Conservation (phyloP, 2,797 vertebrate species). For the Microcaecilia unicolor region DNA sequence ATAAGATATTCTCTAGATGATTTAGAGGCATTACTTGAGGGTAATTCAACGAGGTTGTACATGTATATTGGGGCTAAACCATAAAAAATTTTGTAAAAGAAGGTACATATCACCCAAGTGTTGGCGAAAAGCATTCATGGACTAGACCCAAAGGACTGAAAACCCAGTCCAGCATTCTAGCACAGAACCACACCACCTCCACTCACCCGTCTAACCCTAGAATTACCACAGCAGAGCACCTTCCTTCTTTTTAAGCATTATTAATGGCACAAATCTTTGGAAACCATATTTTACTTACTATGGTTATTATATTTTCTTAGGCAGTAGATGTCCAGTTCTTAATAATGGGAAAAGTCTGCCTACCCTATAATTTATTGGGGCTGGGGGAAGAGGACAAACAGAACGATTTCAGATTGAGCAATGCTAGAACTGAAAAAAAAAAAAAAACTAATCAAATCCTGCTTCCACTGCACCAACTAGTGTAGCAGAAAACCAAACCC, state of each 20-base stretch:
- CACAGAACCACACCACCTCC: too few relatives aligned
- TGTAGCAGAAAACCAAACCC: not conserved
- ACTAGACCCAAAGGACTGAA: too few relatives aligned
- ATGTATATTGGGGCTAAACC: too few relatives aligned
- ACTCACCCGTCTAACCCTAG: too few relatives aligned
- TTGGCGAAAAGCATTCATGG: too few relatives aligned
- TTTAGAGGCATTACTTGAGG: too few relatives aligned
- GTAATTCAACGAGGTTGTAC: too few relatives aligned
- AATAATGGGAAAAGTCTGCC: not conserved
- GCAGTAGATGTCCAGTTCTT: not conserved
- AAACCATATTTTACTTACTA: not conserved
- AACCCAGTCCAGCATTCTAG: too few relatives aligned
- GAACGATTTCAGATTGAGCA: conserved; percentile 1
- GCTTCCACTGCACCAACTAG: not conserved
- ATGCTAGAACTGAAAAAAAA: conserved; percentile 4
- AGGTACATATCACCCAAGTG: too few relatives aligned
- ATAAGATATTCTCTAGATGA: too few relatives aligned
- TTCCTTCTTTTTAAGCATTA: not conserved
- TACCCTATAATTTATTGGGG: not conserved
- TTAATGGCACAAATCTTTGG: not conserved
- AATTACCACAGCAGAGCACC: too few relatives aligned
- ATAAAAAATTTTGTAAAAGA: too few relatives aligned
- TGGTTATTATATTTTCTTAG: not conserved
- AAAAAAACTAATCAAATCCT: not conserved
- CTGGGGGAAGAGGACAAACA: not conserved